Conservation (phyloP, 2,888 invertebrate species). For the Noctua fimbriata region DNA sequence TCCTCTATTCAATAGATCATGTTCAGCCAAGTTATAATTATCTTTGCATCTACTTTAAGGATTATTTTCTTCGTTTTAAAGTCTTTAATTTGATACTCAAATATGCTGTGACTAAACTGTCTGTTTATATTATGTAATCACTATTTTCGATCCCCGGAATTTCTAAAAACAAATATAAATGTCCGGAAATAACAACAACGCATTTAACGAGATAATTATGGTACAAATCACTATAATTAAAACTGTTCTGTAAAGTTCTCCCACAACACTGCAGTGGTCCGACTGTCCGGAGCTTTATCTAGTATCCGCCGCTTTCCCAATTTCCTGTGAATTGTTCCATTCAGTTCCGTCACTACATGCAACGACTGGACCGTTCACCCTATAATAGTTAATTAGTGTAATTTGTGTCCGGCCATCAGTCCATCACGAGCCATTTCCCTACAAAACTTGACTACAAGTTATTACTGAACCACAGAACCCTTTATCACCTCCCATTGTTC, state of each 20-base stretch:
- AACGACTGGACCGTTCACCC: slow-evolving; percentile 71
- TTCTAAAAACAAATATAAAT: not conserved
- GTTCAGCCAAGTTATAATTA: not conserved
- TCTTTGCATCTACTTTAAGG: too few relatives aligned
- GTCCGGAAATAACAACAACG: slow-evolving; percentile 32
- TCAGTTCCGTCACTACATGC: slow-evolving; percentile 59
- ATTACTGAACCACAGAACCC: slow-evolving; percentile 66
- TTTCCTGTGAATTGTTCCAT: slow-evolving; percentile 74
- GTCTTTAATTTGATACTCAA: not conserved
- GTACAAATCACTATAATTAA: slow-evolving; percentile 54
- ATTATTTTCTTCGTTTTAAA: not conserved
- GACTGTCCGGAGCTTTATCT: slow-evolving; percentile 51
- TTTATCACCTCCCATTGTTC: slow-evolving; percentile 69
- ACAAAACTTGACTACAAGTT: slow-evolving; percentile 69
- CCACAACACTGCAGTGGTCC: slow-evolving; percentile 47
- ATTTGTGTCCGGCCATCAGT: slow-evolving; percentile 78
- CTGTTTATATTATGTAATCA: not conserved
- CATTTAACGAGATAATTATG: slow-evolving; percentile 32
- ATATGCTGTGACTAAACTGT: not conserved
- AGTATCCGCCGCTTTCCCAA: slow-evolving; percentile 70
- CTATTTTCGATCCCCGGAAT: not conserved
- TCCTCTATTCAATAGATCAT: not conserved
- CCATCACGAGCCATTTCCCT: slow-evolving; percentile 70
- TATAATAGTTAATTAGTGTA: slow-evolving; percentile 77
- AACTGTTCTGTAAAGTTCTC: slow-evolving; percentile 46